Evolutionary conservation across 2,888 invertebrate genomes (phyloP), one percentile per base, ranked within the genome.

Genomic region (Drosophila prolongata): DNA sequence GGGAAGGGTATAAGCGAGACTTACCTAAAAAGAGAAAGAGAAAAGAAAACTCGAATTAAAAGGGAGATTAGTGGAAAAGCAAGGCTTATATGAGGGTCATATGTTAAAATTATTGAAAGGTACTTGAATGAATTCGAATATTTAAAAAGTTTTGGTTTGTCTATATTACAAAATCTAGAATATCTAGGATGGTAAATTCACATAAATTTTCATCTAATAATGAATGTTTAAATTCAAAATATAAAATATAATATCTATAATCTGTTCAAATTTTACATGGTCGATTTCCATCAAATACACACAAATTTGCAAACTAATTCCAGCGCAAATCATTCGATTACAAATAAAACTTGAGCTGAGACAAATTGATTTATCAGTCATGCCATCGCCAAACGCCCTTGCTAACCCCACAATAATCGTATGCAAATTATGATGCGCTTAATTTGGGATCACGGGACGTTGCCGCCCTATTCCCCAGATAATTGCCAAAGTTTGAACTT

Each of bases 1-100:
- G 50, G 60, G 3, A 14, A 43, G 44, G n/a, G 43, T 13, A 24
- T 56, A 9, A 9, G 13, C 1, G 3, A 10, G 53, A 88, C 89
- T 88, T 88, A 88, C 82, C 87, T 88, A 61, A 1, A 88, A 86
- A 54, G 61, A 82, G 30, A 40, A 71, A 27, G 43, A 8, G 19
- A 30, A 6, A 4, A 42, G 1, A 62, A 52, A 53, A 14, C 10
- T 6, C 2, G 11, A 1, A 43, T 78, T 73, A 62, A 40, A 58
- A 13, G 1, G 8, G 19, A 27, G 19, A 27, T 24, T 24, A 8
- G 13, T 13, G 43, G 13, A 46, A 46, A 30, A 30, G 6, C 8
- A 30, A 30, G 30, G 8, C 0, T 6, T 30, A 8, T 9, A 30
- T 30, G 6, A 8, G 6, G 9, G 2, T 30, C 30, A 30, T 30